Evolutionary conservation across 2,888 invertebrate genomes (phyloP), one percentile per base, ranked within the genome.

Genomic region (Pherbina coryleti): DNA sequence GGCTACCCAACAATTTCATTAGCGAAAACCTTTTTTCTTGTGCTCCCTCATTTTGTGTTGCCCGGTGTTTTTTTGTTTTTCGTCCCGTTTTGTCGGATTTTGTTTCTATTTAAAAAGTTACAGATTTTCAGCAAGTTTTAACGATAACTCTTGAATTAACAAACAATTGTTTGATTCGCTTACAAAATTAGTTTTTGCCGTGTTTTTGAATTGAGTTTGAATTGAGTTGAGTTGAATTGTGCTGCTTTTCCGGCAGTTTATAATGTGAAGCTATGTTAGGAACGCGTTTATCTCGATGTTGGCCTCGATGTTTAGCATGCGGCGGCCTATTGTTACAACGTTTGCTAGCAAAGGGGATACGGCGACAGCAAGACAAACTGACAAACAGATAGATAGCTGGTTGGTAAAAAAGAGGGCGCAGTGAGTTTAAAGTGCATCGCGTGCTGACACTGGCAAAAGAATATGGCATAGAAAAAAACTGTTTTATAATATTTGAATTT

Each of bases 361-460:
- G 51, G 51, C 70, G 44, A 25, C 70, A 51, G 28, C 22, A 3
- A 71, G 14, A 66, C 34, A 66, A 0, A 19, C 17, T n/a, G n/a
- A 66, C 37, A 66, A 19, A 31, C 31, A 31, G 25, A 37, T 66
- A 60, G 57, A 28, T 25, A 5, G 5, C 60, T 25, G 14, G 11
- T 11, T 44, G 14, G 28, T 25, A 17, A 3, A 28, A 9, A 5
- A 60, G 60, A 22, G 28, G 60, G 25, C 14, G 28, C 14, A 28
- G 25, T 9, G 11, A 17, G 28, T 28, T 44, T 28, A 49, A 53
- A 51, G 66, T 22, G 34, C 70, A 70, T 76, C 76, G 76, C 76
- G 76, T 76, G 76, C 34, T 76, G 76, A 70, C 49, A 76, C 62
- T 76, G 60, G 76, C 62, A 76, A 76, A 76, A 76, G 69, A 71